Conservation (phyloP, 2,797 vertebrate genomes). For the Gymnothorax reevesii region DNA sequence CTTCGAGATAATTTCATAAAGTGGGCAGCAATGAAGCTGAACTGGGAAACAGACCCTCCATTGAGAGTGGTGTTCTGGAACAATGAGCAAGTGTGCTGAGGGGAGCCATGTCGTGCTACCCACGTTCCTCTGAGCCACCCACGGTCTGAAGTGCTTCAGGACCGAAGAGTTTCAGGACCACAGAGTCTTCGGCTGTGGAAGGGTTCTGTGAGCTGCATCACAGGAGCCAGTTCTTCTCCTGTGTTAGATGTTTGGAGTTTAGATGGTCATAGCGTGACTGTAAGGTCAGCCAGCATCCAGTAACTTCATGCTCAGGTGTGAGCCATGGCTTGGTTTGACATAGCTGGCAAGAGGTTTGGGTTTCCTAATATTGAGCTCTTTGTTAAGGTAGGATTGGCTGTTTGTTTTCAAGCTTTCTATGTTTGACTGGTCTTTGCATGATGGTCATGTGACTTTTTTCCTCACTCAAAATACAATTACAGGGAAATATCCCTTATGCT, state of each 20-base stretch:
- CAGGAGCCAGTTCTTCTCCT: background rate
- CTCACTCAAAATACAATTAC: background rate
- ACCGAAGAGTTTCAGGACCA: background rate
- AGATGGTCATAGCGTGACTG: background rate
- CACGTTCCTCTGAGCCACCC: background rate
- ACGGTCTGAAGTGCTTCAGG: background rate
- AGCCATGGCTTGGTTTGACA: constrained; percentile 67
- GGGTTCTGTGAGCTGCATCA: background rate
- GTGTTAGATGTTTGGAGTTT: background rate
- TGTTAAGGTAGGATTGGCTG: constrained; percentile 14
- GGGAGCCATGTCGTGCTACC: background rate
- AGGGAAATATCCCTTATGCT: background rate
- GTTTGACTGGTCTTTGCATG: background rate
- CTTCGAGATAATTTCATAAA: background rate
- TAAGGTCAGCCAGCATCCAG: background rate
- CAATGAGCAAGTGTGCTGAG: constrained; percentile 5
- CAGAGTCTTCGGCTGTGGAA: background rate
- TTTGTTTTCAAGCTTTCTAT: too few species aligned
- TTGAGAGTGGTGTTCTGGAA: constrained; percentile 4
- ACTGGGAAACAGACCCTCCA: constrained; percentile 3
- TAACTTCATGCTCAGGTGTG: background rate
- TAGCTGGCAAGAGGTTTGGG: constrained; percentile 47
- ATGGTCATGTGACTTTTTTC: background rate
- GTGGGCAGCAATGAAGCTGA: background rate
- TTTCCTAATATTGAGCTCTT: constrained; percentile 62